phyloP scores from a whole-genome alignment of 2,113 vertebrate genomes.

The Leptocoma aspasia region DNA sequence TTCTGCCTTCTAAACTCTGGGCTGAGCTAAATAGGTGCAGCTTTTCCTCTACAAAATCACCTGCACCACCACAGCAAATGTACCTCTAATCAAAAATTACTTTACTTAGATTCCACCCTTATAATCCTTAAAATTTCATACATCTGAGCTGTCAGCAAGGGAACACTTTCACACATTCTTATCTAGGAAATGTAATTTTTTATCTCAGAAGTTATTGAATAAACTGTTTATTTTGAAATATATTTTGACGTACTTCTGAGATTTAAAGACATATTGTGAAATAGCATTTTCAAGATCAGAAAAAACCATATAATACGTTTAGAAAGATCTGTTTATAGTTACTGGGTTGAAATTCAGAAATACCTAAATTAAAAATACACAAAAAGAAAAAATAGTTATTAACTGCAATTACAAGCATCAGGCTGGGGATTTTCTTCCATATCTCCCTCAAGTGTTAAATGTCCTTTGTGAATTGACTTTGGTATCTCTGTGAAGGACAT shows the following conservation, averaged over 20 bases:
- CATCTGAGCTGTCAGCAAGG: neutral
- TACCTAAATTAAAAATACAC: neutral
- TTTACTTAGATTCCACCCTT: neutral
- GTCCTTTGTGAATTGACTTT: neutral
- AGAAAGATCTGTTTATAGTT: neutral
- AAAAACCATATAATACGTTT: neutral
- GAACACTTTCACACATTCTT: neutral
- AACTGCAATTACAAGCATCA: neutral
- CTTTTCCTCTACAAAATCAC: neutral
- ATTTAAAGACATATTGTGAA: neutral
- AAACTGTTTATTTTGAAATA: slow-evolving; percentile 17
- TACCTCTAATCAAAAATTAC: neutral
- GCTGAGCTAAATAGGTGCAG: neutral
- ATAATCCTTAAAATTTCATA: neutral
- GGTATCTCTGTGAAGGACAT: neutral
- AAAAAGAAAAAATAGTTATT: neutral
- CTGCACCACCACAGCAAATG: neutral
- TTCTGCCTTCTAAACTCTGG: neutral
- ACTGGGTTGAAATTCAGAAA: neutral
- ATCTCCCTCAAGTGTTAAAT: neutral
- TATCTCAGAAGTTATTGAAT: neutral
- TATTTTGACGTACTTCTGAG: neutral
- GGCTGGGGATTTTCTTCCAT: neutral
- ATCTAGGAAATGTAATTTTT: neutral
- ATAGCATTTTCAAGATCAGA: neutral